phyloP scores from a whole-genome alignment of 2,113 vertebrate species.

The Setophaga kirtlandii region DNA sequence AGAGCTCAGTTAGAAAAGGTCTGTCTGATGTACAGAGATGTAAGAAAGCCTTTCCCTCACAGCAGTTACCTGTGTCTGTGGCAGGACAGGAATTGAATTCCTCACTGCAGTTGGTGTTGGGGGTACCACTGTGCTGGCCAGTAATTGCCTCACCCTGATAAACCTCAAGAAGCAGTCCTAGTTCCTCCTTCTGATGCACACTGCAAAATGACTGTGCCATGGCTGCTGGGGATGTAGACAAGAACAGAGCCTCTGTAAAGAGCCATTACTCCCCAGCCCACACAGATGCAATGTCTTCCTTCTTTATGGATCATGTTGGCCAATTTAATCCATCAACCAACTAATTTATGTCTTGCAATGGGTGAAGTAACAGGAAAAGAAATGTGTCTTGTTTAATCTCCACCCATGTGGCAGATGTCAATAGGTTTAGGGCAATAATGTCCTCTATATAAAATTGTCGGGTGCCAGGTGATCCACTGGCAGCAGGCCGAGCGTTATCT shows the following conservation, averaged over 20 bases:
- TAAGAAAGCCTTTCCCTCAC: neutral
- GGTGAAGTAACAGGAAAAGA: neutral
- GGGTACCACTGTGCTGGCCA: neutral
- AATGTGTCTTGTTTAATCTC: neutral
- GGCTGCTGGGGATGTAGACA: neutral
- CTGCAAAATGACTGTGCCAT: neutral
- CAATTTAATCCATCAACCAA: neutral
- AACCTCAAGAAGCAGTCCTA: neutral
- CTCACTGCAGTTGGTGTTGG: accelerated
- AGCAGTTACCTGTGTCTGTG: neutral
- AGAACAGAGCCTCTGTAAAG: neutral
- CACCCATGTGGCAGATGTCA: neutral
- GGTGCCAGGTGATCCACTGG: neutral
- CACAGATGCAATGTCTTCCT: neutral
- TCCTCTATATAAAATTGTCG: neutral
- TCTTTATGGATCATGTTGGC: neutral
- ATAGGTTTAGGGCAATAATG: neutral
- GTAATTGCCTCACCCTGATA: neutral
- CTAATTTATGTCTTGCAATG: slow-evolving; percentile 7
- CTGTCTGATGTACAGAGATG: neutral
- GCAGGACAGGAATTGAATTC: neutral
- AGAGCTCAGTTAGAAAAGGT: neutral
- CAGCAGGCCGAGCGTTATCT: neutral
- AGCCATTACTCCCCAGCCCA: neutral
- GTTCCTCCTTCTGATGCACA: neutral